Percentiles rank a stretch among this genome's conserved stretches.
These are phyloP conservation scores for Arctia plantaginis DNA, from an alignment of 2,888 invertebrate species.

Conservation along the genomic window DNA sequence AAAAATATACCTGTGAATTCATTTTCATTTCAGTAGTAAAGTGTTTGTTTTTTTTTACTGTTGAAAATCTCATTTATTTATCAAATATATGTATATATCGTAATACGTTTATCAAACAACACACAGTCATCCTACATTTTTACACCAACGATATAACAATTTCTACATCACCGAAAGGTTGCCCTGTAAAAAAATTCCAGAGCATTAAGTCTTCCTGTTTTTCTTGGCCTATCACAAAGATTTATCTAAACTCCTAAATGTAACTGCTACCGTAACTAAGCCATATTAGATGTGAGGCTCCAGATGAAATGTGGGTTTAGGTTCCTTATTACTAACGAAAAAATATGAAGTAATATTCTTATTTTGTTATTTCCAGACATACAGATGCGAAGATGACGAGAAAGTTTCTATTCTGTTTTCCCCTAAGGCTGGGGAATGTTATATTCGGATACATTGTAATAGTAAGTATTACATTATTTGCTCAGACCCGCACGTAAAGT, in stretches of 20 bases:
- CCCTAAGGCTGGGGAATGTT: conserved; percentile 78
- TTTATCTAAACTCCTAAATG: neutral
- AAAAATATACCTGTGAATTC: neutral
- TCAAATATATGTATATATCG: neutral
- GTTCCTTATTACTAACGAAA: neutral
- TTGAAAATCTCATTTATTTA: neutral
- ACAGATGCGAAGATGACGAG: conserved; percentile 79
- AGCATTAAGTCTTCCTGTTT: too few species aligned
- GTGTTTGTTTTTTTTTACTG: neutral
- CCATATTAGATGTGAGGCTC: neutral
- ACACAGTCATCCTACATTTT: too few species aligned
- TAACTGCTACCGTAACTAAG: neutral
- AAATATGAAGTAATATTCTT: conserved; percentile 17
- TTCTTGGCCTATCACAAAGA: neutral
- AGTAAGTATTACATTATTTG: conserved; percentile 66
- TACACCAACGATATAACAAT: too few species aligned
- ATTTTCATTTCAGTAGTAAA: neutral
- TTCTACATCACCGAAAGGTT: too few species aligned
- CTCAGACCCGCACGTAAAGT: neutral
- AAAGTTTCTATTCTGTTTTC: conserved; percentile 82
- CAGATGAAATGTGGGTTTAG: neutral
- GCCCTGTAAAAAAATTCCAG: too few species aligned
- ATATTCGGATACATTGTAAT: conserved; percentile 80
- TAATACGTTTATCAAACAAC: too few species aligned
- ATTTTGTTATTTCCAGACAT: conserved; percentile 62